These are phyloP conservation scores for Shargacucullia verbasci DNA, from an alignment of 2,888 invertebrate genomes.

Conservation along the genomic window DNA sequence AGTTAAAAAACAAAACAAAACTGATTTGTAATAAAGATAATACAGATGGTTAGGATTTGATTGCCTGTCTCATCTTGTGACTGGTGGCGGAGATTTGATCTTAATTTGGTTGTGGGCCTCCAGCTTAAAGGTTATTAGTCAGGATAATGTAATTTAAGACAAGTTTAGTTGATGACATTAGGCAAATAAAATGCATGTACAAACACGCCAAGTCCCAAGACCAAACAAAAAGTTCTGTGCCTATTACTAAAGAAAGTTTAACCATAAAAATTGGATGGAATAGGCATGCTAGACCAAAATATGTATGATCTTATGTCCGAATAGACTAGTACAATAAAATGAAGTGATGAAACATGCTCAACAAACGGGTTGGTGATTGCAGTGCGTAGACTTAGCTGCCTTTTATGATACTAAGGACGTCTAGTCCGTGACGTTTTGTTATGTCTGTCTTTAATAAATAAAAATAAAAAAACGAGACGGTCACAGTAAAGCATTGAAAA, in stretches of 20 bases:
- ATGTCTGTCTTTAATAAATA: no score
- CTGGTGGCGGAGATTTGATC: constrained; percentile 61
- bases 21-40: constrained; percentile 13
- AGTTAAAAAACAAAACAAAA: constrained; percentile 6
- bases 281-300: no score
- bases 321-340: neutral
- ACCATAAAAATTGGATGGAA: no score
- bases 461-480: no score
- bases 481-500: no score
- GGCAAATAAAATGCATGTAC: constrained; percentile 20
- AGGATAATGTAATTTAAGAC: constrained; percentile 4
- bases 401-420: no score
- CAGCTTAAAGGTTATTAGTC: constrained; percentile 13
- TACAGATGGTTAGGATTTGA: constrained; percentile 39
- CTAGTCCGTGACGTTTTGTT: no score
- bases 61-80: constrained; percentile 77
- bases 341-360: neutral
- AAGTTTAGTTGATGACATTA: neutral
- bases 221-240: neutral
- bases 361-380: neutral
- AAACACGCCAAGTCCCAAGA: constrained; percentile 6
- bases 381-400: neutral
- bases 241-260: no score
- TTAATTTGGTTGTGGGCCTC: constrained; percentile 57
- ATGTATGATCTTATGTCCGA: neutral